phyloP scores from a whole-genome alignment of 2,888 invertebrate genomes.

The Pseudococcus jackbeardsleyi region DNA sequence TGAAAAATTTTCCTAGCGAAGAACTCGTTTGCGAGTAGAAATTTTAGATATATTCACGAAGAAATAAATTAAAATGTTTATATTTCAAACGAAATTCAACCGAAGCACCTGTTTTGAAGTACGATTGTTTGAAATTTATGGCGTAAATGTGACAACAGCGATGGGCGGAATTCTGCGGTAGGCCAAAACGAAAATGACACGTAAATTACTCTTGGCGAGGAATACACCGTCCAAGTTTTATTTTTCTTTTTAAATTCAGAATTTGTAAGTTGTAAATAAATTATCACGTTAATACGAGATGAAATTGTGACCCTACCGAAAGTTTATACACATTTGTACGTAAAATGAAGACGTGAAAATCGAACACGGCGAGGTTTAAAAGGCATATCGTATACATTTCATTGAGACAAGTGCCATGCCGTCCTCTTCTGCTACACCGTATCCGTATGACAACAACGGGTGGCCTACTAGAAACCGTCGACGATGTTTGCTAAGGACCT shows the following conservation, averaged over 20 bases:
- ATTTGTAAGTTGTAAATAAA: slow-evolving; percentile 17
- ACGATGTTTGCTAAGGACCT: slow-evolving; percentile 36
- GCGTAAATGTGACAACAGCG: not conserved
- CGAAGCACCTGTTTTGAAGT: not conserved
- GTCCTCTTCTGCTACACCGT: slow-evolving; percentile 17
- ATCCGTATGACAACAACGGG: slow-evolving; percentile 55
- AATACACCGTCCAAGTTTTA: not conserved
- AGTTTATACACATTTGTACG: too few species aligned
- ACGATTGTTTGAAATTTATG: slow-evolving; percentile 7
- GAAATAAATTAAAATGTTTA: slow-evolving; percentile 22
- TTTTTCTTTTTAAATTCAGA: not conserved
- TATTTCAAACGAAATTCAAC: not conserved
- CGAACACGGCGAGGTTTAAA: slow-evolving; percentile 33
- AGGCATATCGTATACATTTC: slow-evolving; percentile 41
- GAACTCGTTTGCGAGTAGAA: not conserved
- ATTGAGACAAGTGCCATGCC: slow-evolving; percentile 51
- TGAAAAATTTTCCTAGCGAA: not conserved
- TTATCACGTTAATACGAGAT: not conserved
- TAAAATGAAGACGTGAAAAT: slow-evolving; percentile 45
- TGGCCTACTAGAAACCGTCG: slow-evolving; percentile 45
- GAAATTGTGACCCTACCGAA: slow-evolving; percentile 21
- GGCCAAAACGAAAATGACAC: slow-evolving; percentile 1
- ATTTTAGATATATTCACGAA: not conserved
- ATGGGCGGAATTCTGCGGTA: slow-evolving; percentile 9
- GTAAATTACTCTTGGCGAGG: not conserved